Base-by-base conservation (phyloP, 2,888 invertebrate genomes). In the Archips xylosteana region DNA sequence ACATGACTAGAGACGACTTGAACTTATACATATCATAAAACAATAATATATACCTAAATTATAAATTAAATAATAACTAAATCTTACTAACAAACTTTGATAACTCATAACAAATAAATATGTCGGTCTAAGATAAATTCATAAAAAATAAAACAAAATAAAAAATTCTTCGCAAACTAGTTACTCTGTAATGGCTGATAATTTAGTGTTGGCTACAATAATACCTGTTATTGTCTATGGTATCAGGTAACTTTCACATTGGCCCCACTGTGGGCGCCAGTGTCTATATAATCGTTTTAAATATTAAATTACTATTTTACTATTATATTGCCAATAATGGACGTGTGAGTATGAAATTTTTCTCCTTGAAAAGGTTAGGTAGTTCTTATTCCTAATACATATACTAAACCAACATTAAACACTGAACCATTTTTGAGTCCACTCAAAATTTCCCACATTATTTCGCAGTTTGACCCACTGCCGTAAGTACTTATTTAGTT, bases 311-410 rank as follows among this genome's bases (percentile, higher is more conserved):
- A 39, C n/a, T 65, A 8, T 9, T 34, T 57, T 36, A 32, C 10
- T 62, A 72, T 59, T 62, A 68, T 67, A 72, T 59, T 62, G 63
- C 47, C 49, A 73, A 68, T 68, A 73, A 73, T 68, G 73, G 73
- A 73, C 73, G 68, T 42, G 49, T 64, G 63, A 59, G 67, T 61
- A 47, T 47, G 61, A 62, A 23, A 57, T 32, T 32, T 63, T 10
- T 69, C 49, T 36, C 39, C 49, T 63, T 64, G 59, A 13, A 23
- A 23, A 42, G 34, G 34, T 64, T 49, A 64, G 49, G 64, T 51
- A 36, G 47, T 47, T 47, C 32, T 64, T 34, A 32, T 15, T 64
- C 34, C 34, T 0, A 34, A 34, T 65, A 49, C 34, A 4, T 34
- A 9, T 13, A 13, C 54, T 2, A 47, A 45, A 13, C 63, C 45